Evolutionary conservation across 1,140 invertebrate species (phyloP), one percentile per base, ranked within the genome.

Genomic region (Drosophila ercepeae): DNA sequence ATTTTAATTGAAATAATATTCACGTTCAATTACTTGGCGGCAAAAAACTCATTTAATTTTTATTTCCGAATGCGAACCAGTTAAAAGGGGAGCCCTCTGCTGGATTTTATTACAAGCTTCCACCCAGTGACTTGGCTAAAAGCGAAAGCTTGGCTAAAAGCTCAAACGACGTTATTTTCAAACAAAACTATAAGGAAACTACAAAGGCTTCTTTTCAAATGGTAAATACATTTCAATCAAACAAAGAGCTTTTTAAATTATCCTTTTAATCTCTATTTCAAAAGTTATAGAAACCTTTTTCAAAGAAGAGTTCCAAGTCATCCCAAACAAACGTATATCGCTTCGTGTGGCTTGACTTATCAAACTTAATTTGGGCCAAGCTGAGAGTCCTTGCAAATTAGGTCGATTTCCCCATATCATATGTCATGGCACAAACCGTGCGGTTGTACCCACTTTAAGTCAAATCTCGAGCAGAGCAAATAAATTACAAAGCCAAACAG

Each of bases 401-500:
- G 63, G 36, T 45, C 39, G 39, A 67, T 36, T 65, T 45, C 27
- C 45, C 27, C 60, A 44, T 45, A 36, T 67, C 63, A 51, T 67
- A 51, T 64, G 58, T 64, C 63, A 51, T n/a, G 60, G 14, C 46
- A 36, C n/a, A 52, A 65, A 64, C 63, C 21, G 59, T 64, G 63
- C 6, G 63, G 63, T 67, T 25, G 19, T 29, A 42, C 58, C 63
- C 63, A 65, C 58, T 65, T 65, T 64, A 50, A 52, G 59, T 27
- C 34, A 42, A 49, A 63, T 65, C 44, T 67, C 63, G 63, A 51
- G 36, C 46, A n/a, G 3, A 36, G 46, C 63, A 67, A 44, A 67
- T 67, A 53, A 67, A 67, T 67, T 67, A 53, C 60, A 53, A 34
- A 67, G 63, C 46, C 60, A 67, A 67, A 53, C 27, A 53, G 46